Conservation (phyloP, 2,113 vertebrate species). For the Dicrurus megarhynchus region DNA sequence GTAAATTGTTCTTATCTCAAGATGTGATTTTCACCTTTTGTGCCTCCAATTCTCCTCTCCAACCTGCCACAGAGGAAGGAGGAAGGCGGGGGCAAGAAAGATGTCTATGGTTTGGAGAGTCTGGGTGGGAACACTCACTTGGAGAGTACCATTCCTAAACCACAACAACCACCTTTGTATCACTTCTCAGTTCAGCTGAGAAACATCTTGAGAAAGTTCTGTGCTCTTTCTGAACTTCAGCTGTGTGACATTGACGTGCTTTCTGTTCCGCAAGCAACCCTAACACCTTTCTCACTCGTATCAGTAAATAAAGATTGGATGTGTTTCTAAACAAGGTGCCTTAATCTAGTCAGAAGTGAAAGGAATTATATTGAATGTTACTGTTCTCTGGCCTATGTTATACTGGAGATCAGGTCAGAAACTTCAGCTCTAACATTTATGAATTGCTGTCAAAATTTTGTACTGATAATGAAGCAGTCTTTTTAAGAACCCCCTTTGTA, state of each 20-base stretch:
- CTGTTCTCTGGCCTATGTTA: background rate
- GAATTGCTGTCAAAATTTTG: background rate
- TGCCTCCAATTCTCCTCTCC: background rate
- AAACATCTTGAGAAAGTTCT: background rate
- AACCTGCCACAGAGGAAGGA: rapidly evolving
- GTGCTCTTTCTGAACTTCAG: background rate
- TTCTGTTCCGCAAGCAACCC: background rate
- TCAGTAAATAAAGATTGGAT: background rate
- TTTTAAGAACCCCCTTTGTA: background rate
- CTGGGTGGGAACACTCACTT: background rate
- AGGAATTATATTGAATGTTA: background rate
- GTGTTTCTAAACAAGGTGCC: background rate
- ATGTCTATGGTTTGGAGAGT: background rate
- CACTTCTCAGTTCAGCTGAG: background rate
- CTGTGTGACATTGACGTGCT: rapidly evolving
- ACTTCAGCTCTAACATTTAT: background rate
- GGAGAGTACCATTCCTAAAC: background rate
- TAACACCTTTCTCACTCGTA: background rate
- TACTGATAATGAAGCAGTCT: background rate
- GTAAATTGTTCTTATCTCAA: background rate
- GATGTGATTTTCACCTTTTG: background rate
- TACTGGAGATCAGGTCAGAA: background rate
- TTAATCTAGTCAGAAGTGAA: background rate
- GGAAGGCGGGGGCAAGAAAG: rapidly evolving
- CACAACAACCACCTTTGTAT: background rate